Percentiles rank a stretch among this genome's conserved stretches.
phyloP scores from a whole-genome alignment of 2,888 invertebrate genomes.

The Ecdyonurus torrentis region DNA sequence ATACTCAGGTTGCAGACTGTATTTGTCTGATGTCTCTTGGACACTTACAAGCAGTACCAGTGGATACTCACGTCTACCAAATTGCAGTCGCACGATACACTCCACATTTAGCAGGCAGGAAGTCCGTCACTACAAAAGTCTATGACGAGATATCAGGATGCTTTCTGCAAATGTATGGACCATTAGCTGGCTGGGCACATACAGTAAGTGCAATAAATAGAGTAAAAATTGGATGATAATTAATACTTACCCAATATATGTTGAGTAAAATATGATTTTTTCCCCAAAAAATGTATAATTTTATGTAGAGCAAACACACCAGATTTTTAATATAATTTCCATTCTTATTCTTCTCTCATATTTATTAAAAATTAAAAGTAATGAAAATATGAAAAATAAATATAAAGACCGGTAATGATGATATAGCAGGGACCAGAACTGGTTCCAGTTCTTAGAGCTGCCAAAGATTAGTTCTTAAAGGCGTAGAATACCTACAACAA shows the following conservation, averaged over 20 bases:
- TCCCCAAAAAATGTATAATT: too few relatives aligned
- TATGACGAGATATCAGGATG: constrained; percentile 74
- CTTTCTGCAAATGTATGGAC: constrained; percentile 66
- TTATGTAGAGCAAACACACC: too few relatives aligned
- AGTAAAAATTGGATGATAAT: too few relatives aligned
- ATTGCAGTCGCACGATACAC: constrained; percentile 68
- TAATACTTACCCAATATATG: too few relatives aligned
- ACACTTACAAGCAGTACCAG: constrained; percentile 75
- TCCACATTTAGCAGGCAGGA: constrained; percentile 53
- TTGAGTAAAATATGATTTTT: too few relatives aligned
- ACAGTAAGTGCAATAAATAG: constrained; percentile 41
- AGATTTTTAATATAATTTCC: constrained; percentile 12
- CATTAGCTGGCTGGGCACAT: constrained; percentile 89
- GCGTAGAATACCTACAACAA: too few relatives aligned
- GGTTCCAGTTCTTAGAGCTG: too few relatives aligned
- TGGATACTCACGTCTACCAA: constrained; percentile 93
- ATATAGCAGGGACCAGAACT: too few relatives aligned
- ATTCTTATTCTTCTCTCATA: constrained; percentile 12
- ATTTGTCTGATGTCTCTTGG: constrained; percentile 92
- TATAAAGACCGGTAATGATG: too few relatives aligned
- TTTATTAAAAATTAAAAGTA: not conserved
- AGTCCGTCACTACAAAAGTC: constrained; percentile 62
- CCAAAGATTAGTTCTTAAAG: too few relatives aligned
- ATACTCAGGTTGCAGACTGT: constrained; percentile 78
- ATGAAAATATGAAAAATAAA: too few relatives aligned